Conservation (phyloP, 1,140 invertebrate genomes). For the Helicorthomorpha holstii region DNA sequence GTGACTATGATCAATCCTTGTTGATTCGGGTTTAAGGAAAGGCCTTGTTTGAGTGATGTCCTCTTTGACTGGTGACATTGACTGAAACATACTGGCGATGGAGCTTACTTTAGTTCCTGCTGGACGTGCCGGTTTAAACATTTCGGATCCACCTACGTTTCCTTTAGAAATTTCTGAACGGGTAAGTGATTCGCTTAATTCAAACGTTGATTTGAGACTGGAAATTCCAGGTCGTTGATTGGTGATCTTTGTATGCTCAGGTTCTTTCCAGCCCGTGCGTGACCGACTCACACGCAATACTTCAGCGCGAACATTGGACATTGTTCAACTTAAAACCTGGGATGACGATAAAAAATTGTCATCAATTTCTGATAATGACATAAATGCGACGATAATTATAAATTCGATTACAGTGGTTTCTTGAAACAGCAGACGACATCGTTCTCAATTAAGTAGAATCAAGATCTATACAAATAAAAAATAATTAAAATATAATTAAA, state of each 20-base stretch:
- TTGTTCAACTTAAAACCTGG: conserved; percentile 1
- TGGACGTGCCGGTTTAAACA: neutral
- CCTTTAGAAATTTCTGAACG: conserved; percentile 20
- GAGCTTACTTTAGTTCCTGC: conserved; percentile 69
- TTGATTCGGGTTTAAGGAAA: conserved; percentile 2
- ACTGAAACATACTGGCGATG: conserved; percentile 74
- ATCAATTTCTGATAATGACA: too few species aligned
- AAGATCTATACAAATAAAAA: too few species aligned
- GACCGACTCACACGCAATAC: conserved; percentile 19
- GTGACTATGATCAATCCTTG: neutral
- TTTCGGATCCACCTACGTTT: neutral
- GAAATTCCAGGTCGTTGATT: conserved; percentile 10
- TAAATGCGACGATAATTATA: too few species aligned
- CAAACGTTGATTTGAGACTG: conserved; percentile 14
- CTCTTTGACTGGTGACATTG: conserved; percentile 14
- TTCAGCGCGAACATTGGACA: conserved; percentile 17
- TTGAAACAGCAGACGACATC: too few species aligned
- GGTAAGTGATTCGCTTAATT: conserved; percentile 32
- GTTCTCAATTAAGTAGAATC: too few species aligned
- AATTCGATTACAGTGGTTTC: too few species aligned
- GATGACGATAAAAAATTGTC: too few species aligned
- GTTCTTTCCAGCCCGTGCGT: conserved; percentile 17
- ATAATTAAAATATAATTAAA: too few species aligned
- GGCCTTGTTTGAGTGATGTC: neutral
- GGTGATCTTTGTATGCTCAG: neutral